phyloP scores from a whole-genome alignment of 2,113 vertebrate genomes.

The Hemibagrus wyckioides region DNA sequence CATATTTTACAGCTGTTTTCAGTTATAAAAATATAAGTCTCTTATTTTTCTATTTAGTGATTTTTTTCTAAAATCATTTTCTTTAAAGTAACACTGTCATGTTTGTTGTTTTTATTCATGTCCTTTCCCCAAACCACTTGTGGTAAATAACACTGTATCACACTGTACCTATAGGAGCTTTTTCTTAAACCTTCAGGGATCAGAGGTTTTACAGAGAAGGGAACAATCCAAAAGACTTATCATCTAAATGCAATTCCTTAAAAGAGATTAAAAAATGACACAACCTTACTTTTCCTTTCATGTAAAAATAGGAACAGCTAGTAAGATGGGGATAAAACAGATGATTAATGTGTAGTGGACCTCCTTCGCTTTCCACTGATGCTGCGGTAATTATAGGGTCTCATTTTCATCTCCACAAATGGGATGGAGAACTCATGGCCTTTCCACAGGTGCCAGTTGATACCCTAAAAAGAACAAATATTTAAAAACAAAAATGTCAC shows the following conservation, averaged over 20 bases:
- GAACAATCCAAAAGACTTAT: constrained; percentile 30
- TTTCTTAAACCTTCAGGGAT: constrained; percentile 53
- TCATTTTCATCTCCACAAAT: constrained; percentile 98
- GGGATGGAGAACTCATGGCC: constrained; percentile 98
- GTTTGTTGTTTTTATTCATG: constrained; percentile 12
- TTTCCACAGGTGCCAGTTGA: constrained; percentile 99
- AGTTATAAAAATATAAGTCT: constrained; percentile 82
- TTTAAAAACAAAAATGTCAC: background rate
- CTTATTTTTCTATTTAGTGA: constrained; percentile 68
- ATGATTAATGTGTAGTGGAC: constrained; percentile 78
- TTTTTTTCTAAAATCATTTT: constrained; percentile 66
- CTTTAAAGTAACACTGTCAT: constrained; percentile 57
- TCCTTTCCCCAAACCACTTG: constrained; percentile 16
- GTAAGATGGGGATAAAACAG: constrained; percentile 3
- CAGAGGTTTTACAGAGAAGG: constrained; percentile 49
- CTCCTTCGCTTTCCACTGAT: constrained; percentile 84
- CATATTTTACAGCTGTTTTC: constrained; percentile 42
- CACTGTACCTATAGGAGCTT: constrained; percentile 29
- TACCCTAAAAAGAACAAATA: constrained; percentile 76
- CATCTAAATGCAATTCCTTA: constrained; percentile 34
- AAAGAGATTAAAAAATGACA: constrained; percentile 68
- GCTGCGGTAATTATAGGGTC: constrained; percentile 88
- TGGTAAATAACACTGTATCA: constrained; percentile 13
- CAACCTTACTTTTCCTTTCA: constrained; percentile 61
- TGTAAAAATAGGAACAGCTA: constrained; percentile 58